phyloP scores from a whole-genome alignment of 2,888 invertebrate genomes.

The Tridacna crocea region DNA sequence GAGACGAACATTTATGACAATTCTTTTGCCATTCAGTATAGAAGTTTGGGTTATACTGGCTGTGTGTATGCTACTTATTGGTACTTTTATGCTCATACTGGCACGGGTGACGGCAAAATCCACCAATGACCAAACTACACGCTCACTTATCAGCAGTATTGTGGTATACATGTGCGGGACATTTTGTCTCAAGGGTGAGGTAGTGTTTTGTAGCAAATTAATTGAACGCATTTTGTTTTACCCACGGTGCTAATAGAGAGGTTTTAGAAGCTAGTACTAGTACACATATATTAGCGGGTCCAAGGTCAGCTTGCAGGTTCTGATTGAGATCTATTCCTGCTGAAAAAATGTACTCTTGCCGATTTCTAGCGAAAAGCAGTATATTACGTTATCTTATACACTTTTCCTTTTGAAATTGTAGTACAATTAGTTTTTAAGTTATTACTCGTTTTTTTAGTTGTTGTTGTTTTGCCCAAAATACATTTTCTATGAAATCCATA shows the following conservation, averaged over 20 bases:
- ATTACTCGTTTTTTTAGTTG: no score
- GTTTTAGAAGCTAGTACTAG: neutral
- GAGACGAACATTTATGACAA: neutral
- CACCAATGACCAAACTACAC: neutral
- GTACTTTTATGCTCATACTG: neutral
- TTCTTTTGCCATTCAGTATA: slow-evolving; percentile 26
- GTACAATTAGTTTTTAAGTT: no score
- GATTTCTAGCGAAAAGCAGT: no score
- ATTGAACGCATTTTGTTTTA: neutral
- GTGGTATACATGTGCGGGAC: neutral
- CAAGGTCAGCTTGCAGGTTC: no score
- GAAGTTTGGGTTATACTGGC: slow-evolving; percentile 28
- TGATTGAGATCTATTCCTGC: neutral
- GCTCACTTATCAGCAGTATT: neutral
- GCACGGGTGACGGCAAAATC: neutral
- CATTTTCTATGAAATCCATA: no score
- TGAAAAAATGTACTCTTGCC: no score
- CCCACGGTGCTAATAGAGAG: neutral
- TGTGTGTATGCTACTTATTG: slow-evolving; percentile 1
- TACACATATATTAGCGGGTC: no score
- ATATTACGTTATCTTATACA: no score
- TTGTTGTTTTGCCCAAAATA: no score
- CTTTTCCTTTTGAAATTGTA: no score
- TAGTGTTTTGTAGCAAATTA: neutral
- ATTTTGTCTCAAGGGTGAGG: neutral